Conservation (phyloP, 2,113 vertebrate species). For the Pipra filicauda region DNA sequence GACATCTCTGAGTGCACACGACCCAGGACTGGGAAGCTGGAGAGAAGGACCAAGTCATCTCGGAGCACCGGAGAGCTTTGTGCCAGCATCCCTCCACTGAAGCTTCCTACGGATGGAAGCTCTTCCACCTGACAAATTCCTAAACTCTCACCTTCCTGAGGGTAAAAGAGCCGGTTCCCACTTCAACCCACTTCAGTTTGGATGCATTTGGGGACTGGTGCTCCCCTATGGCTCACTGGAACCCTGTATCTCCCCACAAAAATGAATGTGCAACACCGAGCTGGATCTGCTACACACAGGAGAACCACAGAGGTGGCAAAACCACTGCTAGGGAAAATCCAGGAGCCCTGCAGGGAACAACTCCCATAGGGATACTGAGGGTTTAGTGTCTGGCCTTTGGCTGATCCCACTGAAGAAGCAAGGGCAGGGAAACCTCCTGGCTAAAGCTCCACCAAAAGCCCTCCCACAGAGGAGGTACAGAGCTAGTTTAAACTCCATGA, state of each 20-base stretch:
- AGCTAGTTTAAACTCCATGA: rapidly evolving
- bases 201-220: neutral
- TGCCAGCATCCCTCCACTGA: neutral
- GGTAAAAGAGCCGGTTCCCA: neutral
- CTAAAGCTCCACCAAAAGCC: neutral
- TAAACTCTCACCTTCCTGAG: neutral
- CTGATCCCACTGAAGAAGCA: neutral
- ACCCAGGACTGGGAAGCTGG: neutral
- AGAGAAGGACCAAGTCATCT: neutral
- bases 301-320: neutral
- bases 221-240: neutral
- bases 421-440: neutral
- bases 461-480: neutral
- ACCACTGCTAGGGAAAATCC: neutral
- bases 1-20: rapidly evolving
- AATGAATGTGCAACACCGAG: rapidly evolving
- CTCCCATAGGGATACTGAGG: neutral
- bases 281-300: neutral
- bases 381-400: neutral
- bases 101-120: neutral
- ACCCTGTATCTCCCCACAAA: neutral
- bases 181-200: neutral
- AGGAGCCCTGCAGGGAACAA: neutral
- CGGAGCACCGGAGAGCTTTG: neutral
- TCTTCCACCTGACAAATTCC: neutral